Evolutionary conservation across 2,113 vertebrate species (phyloP), one percentile per base, ranked within the genome.

Genomic region (Psittacara wagleri): DNA sequence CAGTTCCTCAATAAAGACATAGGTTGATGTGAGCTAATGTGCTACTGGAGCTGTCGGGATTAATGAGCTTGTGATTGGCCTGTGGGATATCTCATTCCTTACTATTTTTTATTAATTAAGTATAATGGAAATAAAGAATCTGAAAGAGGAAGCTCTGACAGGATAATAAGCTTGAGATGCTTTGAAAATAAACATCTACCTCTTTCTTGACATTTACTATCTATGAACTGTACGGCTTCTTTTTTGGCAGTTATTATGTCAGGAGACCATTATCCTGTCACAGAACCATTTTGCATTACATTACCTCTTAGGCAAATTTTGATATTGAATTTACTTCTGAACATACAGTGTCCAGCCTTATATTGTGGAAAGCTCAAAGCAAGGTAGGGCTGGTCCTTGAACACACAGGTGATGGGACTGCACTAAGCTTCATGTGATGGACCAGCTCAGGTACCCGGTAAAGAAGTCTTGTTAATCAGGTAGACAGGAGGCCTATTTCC

Each of bases 241-340:
- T 96, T 96, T 92, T 72, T 94, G 94, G 82, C 95, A 96, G 93
- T 95, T 96, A 96, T 86, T 94, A 73, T 76, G 59, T 90, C 82
- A 94, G 84, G 81, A 93, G 64, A 88, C 87, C 82, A 95, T 96
- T 95, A 96, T 94, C 84, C 93, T 94, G 93, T 95, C 95, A 96
- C 64, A 64, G 49, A 33, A 17, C 57, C 67, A 27, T 39, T 44
- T 39, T 90, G 82, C 75, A 44, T 72, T 95, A 92, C 84, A 95
- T 95, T 96, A 95, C 86, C 92, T 86, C 72, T 79, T 92, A 94
- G 91, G 95, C 78, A 96, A 91, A 96, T 95, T 96, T 91, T 91
- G 43, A 61, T 70, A 8, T 19, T 78, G 84, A 83, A 91, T 95
- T 95, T 96, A 77, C 74, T 91, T 91, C 46, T 81, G 33, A 22